Conservation (phyloP, 92 coral and sea anemone species). For the Scolanthus callimorphus region DNA sequence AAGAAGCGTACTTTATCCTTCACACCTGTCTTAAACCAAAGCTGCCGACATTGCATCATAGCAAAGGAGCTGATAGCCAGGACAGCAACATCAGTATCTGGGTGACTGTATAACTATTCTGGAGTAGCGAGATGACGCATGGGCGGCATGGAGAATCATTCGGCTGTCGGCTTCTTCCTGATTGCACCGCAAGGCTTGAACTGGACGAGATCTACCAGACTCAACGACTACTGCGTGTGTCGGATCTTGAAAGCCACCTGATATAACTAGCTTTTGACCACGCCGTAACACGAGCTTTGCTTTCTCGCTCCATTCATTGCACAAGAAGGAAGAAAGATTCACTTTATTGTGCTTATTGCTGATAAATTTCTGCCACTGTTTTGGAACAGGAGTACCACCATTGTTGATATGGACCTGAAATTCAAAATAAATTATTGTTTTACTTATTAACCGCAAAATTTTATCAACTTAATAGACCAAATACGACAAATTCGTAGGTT, state of each 20-base stretch:
- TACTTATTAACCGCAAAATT: too few species aligned
- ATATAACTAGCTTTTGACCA: constrained; percentile 50
- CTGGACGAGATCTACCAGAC: not conserved
- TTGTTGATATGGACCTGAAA: constrained; percentile 36
- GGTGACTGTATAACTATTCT: constrained; percentile 51
- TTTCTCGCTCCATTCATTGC: constrained; percentile 32
- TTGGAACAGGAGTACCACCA: constrained; percentile 49
- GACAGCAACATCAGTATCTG: constrained; percentile 39
- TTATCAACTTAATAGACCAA: too few species aligned
- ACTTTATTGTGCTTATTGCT: constrained; percentile 34
- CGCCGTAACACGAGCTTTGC: constrained; percentile 29
- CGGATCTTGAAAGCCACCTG: constrained; percentile 61
- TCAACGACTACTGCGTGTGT: constrained; percentile 28
- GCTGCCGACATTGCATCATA: constrained; percentile 23
- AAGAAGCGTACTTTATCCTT: constrained; percentile 36
- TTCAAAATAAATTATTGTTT: too few species aligned
- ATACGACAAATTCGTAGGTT: too few species aligned
- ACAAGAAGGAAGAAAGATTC: constrained; percentile 33
- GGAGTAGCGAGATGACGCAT: constrained; percentile 12
- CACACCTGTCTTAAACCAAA: constrained; percentile 47
- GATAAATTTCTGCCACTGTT: constrained; percentile 48
- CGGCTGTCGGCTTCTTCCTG: too few species aligned
- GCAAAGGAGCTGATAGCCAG: constrained; percentile 9
- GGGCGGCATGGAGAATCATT: constrained; percentile 32
- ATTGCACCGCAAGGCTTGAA: constrained; percentile 5